A percentile compares a stretch with the other conserved stretches of the same genome.
These are phyloP conservation scores for Astreopora myriophthalma DNA, from an alignment of 64 coral and sea anemone species.

Conservation along the genomic window DNA sequence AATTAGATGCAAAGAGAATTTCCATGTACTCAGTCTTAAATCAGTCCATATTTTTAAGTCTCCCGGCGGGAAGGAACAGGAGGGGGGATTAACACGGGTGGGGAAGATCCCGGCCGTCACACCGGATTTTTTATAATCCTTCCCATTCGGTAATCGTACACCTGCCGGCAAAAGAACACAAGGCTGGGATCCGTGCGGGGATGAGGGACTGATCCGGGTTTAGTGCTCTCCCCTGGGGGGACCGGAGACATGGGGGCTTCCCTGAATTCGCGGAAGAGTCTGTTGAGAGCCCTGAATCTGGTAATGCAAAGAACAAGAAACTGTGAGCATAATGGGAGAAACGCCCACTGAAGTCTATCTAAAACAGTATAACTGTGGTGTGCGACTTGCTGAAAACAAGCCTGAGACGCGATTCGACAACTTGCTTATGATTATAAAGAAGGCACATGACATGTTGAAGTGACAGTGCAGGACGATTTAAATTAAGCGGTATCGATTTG, in stretches of 20 bases:
- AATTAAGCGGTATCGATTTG: too few relatives aligned
- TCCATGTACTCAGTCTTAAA: neutral
- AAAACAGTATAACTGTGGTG: too few relatives aligned
- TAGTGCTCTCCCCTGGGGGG: constrained; percentile 85
- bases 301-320: neutral
- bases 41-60: neutral
- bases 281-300: constrained; percentile 88
- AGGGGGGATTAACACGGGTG: neutral
- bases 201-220: constrained; percentile 79
- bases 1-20: neutral
- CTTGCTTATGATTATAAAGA: too few relatives aligned
- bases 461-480: too few relatives aligned
- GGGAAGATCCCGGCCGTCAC: neutral
- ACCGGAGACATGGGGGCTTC: constrained; percentile 76
- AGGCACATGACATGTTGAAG: too few relatives aligned
- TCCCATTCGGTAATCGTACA: constrained; percentile 98
- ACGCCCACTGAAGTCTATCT: too few relatives aligned
- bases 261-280: constrained; percentile 82
- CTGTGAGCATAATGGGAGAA: neutral
- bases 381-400: too few relatives aligned
- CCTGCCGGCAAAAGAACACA: constrained; percentile 98
- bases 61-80: neutral
- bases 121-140: constrained; percentile 96
- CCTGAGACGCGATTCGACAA: too few relatives aligned
- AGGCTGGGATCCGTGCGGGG: constrained; percentile 85